Conservation (phyloP, 2,888 invertebrate species). For the Sphaeridia pumilis region DNA sequence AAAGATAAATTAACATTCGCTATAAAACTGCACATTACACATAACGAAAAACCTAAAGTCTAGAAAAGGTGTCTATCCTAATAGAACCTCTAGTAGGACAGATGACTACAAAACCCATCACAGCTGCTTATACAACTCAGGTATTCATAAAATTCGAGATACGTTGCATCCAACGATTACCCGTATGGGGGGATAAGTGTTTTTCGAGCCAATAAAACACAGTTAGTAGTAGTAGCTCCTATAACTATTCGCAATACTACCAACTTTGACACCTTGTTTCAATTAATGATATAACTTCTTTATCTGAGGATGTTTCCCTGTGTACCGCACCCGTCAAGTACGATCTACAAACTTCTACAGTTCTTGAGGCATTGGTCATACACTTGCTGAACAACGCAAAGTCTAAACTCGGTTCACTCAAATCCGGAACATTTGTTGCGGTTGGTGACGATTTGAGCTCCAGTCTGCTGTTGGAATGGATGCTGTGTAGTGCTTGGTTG, state of each 20-base stretch:
- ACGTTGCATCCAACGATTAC: not conserved
- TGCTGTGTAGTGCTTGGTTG: constrained; percentile 75
- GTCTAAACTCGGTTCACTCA: too few relatives aligned
- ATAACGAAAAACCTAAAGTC: too few relatives aligned
- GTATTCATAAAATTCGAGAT: not conserved
- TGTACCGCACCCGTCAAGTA: too few relatives aligned
- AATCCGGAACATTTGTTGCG: constrained; percentile 1
- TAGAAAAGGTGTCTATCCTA: too few relatives aligned
- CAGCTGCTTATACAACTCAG: not conserved
- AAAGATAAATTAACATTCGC: too few relatives aligned
- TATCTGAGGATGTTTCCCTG: too few relatives aligned
- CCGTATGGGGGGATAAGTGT: not conserved
- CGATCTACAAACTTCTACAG: not conserved
- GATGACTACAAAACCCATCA: not conserved
- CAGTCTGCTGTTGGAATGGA: constrained; percentile 77
- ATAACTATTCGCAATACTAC: not conserved
- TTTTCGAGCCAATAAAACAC: not conserved
- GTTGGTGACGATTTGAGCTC: constrained; percentile 44
- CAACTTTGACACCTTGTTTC: not conserved
- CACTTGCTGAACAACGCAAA: not conserved
- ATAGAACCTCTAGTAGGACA: too few relatives aligned
- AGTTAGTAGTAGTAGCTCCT: not conserved
- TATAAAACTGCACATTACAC: too few relatives aligned
- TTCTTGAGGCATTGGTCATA: not conserved
- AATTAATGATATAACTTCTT: too few relatives aligned